Conservation (phyloP, 2,113 vertebrate species). For the Ceyx melanurus region DNA sequence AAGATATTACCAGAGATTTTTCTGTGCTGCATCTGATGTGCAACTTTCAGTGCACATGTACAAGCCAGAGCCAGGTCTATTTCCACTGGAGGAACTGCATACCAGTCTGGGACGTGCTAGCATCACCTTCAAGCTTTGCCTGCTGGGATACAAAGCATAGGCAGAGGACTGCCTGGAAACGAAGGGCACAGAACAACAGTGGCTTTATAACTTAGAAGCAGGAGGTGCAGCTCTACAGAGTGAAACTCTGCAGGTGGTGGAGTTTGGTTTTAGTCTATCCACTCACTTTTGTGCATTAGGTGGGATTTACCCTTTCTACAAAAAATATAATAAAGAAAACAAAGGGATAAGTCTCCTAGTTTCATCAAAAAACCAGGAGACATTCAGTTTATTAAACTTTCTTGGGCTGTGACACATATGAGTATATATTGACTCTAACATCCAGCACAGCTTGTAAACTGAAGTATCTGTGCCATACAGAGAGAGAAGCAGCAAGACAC, state of each 20-base stretch:
- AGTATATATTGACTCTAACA: neutral
- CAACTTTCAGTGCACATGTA: accelerated
- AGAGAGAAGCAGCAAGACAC: neutral
- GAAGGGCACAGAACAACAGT: neutral
- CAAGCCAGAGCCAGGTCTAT: neutral
- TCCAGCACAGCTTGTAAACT: neutral
- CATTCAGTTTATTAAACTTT: neutral
- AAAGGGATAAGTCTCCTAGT: neutral
- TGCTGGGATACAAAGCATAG: neutral
- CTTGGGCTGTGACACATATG: accelerated
- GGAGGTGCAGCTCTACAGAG: neutral
- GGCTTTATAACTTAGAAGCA: neutral
- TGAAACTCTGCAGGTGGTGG: neutral
- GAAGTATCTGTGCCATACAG: neutral
- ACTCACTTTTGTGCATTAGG: accelerated
- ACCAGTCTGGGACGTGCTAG: neutral
- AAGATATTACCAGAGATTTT: neutral
- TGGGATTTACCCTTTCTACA: neutral
- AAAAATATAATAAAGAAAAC: too few relatives aligned
- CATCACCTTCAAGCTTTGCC: accelerated
- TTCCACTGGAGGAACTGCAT: neutral
- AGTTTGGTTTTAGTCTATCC: too few relatives aligned
- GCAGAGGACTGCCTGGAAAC: accelerated
- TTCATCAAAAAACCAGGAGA: neutral
- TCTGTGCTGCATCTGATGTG: too few relatives aligned